Percentiles rank a stretch among this genome's conserved stretches.
Evolutionary conservation across 2,888 invertebrate genomes (phyloP).

Genomic region (Sminthurinus aureus): DNA sequence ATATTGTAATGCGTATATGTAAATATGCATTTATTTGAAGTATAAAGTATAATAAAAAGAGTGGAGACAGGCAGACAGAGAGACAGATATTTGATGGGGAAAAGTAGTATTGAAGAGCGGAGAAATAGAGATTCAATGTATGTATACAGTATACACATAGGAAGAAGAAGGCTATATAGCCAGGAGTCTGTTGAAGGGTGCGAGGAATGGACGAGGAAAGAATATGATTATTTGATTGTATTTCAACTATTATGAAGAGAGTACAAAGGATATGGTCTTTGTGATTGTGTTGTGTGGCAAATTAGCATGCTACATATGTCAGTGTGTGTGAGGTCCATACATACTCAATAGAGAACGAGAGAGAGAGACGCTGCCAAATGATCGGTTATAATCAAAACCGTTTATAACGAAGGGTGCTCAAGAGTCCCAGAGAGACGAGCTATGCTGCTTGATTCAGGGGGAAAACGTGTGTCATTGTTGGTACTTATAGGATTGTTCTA

Average conservation of each 20-base stretch:
- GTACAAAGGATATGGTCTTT: conserved; percentile 27
- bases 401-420: conserved; percentile 28
- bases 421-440: conserved; percentile 21
- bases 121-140: conserved; percentile 11
- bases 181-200: conserved; percentile 26
- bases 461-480: conserved; percentile 32
- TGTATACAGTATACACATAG: not conserved
- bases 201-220: conserved; percentile 23
- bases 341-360: conserved; percentile 4
- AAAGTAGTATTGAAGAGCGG: not conserved
- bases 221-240: conserved; percentile 40
- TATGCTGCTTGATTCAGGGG: conserved; percentile 8
- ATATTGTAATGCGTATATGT: too few species aligned
- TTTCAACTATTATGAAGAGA: conserved; percentile 33
- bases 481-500: conserved; percentile 28
- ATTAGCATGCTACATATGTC: conserved; percentile 44
- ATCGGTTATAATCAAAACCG: conserved; percentile 8
- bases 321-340: conserved; percentile 43
- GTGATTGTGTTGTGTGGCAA: conserved; percentile 41
- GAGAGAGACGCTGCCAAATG: not conserved
- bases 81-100: too few species aligned
- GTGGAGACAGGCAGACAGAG: not conserved
- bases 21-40: too few species aligned
- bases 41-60: not conserved
- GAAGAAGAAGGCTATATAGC: conserved; percentile 17